A percentile compares a stretch with the other conserved stretches of the same genome.
These are phyloP conservation scores for Enteromius radiatus DNA, from an alignment of 2,797 vertebrate species.

Conservation along the genomic window DNA sequence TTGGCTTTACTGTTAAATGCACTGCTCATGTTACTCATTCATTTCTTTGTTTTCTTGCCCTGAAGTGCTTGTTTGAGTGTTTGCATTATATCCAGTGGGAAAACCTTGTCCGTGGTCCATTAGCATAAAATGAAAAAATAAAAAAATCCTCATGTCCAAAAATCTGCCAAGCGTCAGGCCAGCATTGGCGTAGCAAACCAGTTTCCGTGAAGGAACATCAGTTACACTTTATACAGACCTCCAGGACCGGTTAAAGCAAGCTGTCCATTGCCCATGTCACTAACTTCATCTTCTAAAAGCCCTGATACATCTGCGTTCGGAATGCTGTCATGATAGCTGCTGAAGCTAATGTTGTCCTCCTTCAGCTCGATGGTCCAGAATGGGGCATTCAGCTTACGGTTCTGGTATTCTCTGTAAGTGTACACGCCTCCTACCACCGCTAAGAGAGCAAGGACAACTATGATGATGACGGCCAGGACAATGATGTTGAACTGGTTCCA, in stretches of 20 bases:
- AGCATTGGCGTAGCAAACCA: not conserved
- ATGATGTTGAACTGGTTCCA: slow-evolving; percentile 89
- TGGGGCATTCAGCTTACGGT: slow-evolving; percentile 85
- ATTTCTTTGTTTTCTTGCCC: slow-evolving; percentile 1
- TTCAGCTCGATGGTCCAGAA: slow-evolving; percentile 92
- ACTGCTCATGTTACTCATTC: slow-evolving; percentile 8
- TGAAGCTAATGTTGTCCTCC: slow-evolving; percentile 90
- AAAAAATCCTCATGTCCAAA: slow-evolving; percentile 15
- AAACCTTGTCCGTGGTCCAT: slow-evolving; percentile 24
- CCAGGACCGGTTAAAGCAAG: slow-evolving; percentile 82
- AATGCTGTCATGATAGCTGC: slow-evolving; percentile 89
- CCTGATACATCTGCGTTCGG: slow-evolving; percentile 85
- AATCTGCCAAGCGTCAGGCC: not conserved
- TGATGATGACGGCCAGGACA: slow-evolving; percentile 85
- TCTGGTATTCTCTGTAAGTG: slow-evolving; percentile 86
- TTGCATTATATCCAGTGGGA: not conserved
- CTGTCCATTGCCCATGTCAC: slow-evolving; percentile 83
- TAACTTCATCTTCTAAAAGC: slow-evolving; percentile 82
- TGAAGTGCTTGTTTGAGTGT: slow-evolving; percentile 8
- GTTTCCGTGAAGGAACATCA: not conserved
- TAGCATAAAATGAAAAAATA: slow-evolving; percentile 2
- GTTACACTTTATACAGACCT: slow-evolving; percentile 81
- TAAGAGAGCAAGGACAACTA: slow-evolving; percentile 82
- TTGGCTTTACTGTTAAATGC: not conserved
- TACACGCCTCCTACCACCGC: slow-evolving; percentile 85